These are phyloP conservation scores for Pterois miles DNA, from an alignment of 2,797 vertebrate genomes.

Conservation along the genomic window DNA sequence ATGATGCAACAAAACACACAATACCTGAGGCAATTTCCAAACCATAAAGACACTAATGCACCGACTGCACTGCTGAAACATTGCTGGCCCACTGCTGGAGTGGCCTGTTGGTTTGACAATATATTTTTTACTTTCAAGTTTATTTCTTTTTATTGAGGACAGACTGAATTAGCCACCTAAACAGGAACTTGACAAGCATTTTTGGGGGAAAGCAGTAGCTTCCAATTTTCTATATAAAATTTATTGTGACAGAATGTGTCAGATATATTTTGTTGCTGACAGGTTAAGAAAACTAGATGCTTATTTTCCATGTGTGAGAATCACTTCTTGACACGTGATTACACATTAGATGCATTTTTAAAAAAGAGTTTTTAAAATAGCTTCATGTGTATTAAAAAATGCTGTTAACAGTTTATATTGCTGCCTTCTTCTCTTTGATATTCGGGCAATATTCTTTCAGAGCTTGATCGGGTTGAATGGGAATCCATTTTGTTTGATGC, in stretches of 20 bases:
- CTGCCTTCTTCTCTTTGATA: conserved; percentile 12
- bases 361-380: not conserved
- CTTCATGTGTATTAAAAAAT: not conserved
- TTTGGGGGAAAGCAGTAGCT: not conserved
- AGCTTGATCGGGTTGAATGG: conserved; percentile 38
- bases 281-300: not conserved
- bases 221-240: not conserved
- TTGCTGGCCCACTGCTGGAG: conserved; percentile 10
- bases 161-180: not conserved
- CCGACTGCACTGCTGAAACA: conserved; percentile 13
- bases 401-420: not conserved
- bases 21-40: conserved; percentile 47
- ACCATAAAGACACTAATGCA: conserved; percentile 30
- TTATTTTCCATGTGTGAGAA: conserved; percentile 2
- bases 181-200: not conserved
- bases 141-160: not conserved
- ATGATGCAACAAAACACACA: conserved; percentile 55
- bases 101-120: conserved; percentile 3
- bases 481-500: conserved; percentile 51
- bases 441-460: too few relatives aligned
- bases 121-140: not conserved
- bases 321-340: not conserved
- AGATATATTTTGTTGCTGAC: conserved; percentile 1
- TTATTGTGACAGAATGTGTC: not conserved
- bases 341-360: not conserved